Percentiles rank a stretch among this genome's conserved stretches.
These are phyloP conservation scores for Odontesthes bonariensis DNA, from an alignment of 2,113 vertebrate species.

Conservation along the genomic window DNA sequence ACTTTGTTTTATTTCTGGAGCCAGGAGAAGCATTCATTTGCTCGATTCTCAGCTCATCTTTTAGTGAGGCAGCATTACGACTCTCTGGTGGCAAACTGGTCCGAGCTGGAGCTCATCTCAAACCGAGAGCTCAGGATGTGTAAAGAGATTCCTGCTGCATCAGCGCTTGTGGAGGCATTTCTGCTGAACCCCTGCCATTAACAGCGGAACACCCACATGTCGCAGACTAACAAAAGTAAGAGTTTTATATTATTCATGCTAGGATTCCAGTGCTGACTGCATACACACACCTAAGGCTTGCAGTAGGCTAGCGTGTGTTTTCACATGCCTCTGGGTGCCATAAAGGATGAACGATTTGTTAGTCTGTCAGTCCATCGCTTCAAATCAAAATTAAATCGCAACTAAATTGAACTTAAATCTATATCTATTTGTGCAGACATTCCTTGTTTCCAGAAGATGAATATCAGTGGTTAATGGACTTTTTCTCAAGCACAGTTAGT, in stretches of 20 bases:
- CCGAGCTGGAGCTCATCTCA: slow-evolving; percentile 26
- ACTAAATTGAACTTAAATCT: background rate
- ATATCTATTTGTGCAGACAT: background rate
- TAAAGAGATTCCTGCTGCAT: slow-evolving; percentile 45
- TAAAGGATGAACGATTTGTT: no score
- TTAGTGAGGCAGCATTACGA: slow-evolving; percentile 2
- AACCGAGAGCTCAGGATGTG: slow-evolving; percentile 16
- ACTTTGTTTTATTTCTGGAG: background rate
- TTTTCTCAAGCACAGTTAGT: background rate
- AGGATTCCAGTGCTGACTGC: slow-evolving; percentile 15
- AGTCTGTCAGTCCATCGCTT: background rate
- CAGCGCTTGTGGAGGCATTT: slow-evolving; percentile 34
- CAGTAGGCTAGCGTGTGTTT: background rate
- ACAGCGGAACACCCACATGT: slow-evolving; percentile 23
- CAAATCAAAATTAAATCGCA: background rate
- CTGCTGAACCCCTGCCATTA: slow-evolving; percentile 6
- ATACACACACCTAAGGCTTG: background rate
- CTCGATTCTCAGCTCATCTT: slow-evolving; percentile 29
- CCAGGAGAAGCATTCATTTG: slow-evolving; percentile 35
- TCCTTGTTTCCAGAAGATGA: background rate
- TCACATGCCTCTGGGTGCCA: background rate
- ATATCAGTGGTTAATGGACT: background rate
- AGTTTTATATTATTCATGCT: background rate
- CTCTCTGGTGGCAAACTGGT: slow-evolving; percentile 16
- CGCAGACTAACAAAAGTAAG: background rate